Evolutionary conservation across 2,888 invertebrate genomes (phyloP).

Genomic region (Rutpela maculata): DNA sequence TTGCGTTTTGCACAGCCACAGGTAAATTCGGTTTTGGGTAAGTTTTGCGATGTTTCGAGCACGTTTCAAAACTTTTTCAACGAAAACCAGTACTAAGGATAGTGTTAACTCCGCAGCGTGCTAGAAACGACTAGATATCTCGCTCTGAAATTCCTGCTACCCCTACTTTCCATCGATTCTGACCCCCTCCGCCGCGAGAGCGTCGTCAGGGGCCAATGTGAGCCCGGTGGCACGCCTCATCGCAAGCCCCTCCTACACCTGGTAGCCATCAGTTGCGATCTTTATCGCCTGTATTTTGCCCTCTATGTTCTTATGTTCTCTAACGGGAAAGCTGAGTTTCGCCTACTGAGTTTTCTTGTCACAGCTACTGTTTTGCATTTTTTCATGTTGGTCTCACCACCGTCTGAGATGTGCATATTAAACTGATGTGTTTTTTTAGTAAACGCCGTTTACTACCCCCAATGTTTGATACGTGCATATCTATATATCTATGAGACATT

Average conservation of each 20-base stretch:
- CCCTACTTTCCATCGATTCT: slow-evolving; percentile 70
- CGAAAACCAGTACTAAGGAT: slow-evolving; percentile 36
- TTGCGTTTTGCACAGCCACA: slow-evolving; percentile 43
- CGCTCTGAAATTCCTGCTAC: slow-evolving; percentile 61
- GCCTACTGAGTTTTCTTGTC: slow-evolving; percentile 56
- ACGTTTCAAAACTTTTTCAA: slow-evolving; percentile 27
- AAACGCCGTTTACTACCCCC: slow-evolving; percentile 26
- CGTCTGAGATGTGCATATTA: slow-evolving; percentile 57
- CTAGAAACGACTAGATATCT: slow-evolving; percentile 63
- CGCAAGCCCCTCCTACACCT: slow-evolving; percentile 67
- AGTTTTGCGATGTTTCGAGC: slow-evolving; percentile 33
- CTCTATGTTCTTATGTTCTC: slow-evolving; percentile 60
- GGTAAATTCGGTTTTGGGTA: slow-evolving; percentile 33
- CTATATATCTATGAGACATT: neutral
- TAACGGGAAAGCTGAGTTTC: slow-evolving; percentile 57
- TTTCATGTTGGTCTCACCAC: slow-evolving; percentile 60
- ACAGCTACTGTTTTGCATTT: slow-evolving; percentile 62
- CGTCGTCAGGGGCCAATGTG: slow-evolving; percentile 63
- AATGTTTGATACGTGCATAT: neutral
- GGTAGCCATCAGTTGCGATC: slow-evolving; percentile 74
- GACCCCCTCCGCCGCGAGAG: slow-evolving; percentile 60
- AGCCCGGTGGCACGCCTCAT: slow-evolving; percentile 62
- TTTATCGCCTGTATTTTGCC: slow-evolving; percentile 67
- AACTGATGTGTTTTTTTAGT: slow-evolving; percentile 49
- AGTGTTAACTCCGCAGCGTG: slow-evolving; percentile 58